phyloP scores from a whole-genome alignment of 2,797 vertebrate genomes.

The Pipistrellus pipistrellus region DNA sequence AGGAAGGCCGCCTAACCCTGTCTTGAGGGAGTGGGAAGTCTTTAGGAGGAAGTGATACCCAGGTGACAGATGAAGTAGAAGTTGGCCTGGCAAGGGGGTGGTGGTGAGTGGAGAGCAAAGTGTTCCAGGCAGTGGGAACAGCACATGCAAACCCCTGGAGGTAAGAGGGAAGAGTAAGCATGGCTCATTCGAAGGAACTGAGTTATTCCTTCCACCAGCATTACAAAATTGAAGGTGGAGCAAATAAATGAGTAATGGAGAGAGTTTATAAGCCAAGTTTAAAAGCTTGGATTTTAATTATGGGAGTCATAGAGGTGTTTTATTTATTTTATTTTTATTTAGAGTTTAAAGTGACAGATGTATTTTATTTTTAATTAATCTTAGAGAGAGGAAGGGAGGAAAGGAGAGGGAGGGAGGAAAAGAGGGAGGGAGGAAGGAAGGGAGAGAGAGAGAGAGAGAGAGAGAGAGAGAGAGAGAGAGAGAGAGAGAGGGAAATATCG shows the following conservation, averaged over 20 bases:
- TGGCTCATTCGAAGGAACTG: neutral
- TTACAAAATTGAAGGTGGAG: neutral
- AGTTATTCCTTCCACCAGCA: neutral
- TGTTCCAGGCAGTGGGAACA: neutral
- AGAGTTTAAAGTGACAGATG: neutral
- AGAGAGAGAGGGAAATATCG: too few relatives aligned
- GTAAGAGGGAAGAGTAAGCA: neutral
- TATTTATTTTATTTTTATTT: neutral
- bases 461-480: too few relatives aligned
- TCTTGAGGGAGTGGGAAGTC: neutral
- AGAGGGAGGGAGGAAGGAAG: too few relatives aligned
- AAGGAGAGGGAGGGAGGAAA: too few relatives aligned
- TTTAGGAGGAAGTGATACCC: neutral
- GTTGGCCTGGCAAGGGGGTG: neutral
- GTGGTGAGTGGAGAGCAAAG: neutral
- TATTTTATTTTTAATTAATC: neutral
- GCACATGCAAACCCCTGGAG: neutral
- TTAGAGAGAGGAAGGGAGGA: too few relatives aligned
- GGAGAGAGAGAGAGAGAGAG: too few relatives aligned
- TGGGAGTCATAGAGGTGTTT: neutral
- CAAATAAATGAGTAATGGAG: neutral
- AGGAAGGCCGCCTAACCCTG: neutral
- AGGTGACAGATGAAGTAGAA: neutral
- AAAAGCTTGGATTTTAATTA: neutral
- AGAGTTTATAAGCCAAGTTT: neutral